Conservation (phyloP, 2,797 vertebrate genomes). For the Pelochelys cantorii region DNA sequence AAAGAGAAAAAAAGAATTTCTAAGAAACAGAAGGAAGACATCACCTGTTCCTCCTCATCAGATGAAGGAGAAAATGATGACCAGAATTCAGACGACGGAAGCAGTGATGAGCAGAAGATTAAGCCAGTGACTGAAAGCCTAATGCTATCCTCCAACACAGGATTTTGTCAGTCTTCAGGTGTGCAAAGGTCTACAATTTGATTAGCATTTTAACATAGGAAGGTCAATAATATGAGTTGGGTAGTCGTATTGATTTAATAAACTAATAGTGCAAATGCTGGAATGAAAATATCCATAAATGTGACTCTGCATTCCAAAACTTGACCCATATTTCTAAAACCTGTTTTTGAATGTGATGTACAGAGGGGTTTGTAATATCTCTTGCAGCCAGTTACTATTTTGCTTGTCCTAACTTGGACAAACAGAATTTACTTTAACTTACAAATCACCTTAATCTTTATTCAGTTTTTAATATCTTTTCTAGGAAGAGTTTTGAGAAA, state of each 20-base stretch:
- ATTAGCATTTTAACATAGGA: background rate
- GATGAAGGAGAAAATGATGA: slow-evolving; percentile 85
- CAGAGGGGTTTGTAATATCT: background rate
- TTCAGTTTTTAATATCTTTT: background rate
- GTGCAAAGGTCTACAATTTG: slow-evolving; percentile 62
- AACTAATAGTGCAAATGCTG: background rate
- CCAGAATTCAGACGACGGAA: slow-evolving; percentile 88
- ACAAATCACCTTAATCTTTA: background rate
- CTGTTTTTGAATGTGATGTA: background rate
- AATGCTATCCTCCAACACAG: slow-evolving; percentile 77
- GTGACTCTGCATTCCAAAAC: rapidly evolving
- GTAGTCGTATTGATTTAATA: background rate
- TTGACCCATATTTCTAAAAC: background rate
- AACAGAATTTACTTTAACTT: background rate
- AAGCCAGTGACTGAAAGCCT: slow-evolving; percentile 91
- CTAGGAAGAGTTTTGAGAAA: background rate
- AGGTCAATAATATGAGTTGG: background rate
- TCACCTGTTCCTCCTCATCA: slow-evolving; percentile 84
- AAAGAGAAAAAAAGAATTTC: slow-evolving; percentile 74
- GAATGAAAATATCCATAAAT: background rate
- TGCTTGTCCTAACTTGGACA: background rate
- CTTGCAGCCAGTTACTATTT: background rate
- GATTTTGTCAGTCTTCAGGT: slow-evolving; percentile 97
- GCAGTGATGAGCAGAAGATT: slow-evolving; percentile 93
- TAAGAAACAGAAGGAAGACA: slow-evolving; percentile 71